Base-by-base conservation (phyloP, 1,140 invertebrate species). In the Ruditapes philippinarum region DNA sequence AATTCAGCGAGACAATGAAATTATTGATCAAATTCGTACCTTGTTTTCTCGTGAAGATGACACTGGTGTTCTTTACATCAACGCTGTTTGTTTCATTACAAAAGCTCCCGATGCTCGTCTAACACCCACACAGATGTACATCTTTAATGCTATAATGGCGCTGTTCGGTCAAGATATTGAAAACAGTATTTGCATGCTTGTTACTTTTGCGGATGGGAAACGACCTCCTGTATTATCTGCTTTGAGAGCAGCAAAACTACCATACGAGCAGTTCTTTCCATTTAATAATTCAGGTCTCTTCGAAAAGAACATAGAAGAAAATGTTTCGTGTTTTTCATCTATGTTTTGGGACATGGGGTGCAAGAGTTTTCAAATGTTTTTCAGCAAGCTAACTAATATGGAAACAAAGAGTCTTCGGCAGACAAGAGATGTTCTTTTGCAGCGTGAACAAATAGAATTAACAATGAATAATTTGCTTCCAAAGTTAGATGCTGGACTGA, bases 121-220 rank as follows among this genome's bases (percentile, higher is more conserved):
- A 31, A 74, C 82, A 25, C 68, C 82, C 36, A 36, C 33, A 14
- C 82, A 85, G 60, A 79, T 49, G 60, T 92, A 92, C 42, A 89
- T 91, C 19, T 90, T 91, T 33, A 31, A 92, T 19, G 49, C 82
- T 22, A 92, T 92, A 14, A 22, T 92, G 42, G 76, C 91, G 2
- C 28, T 92, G 0, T 92, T 92, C 74, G 91, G 91, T 17, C 82
- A 90, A 81, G 91, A 92, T 49, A 92, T 92, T 28, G 87, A 57
- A 49, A 38, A 84, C 12, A 92, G 92, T 28, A 81, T 92, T 28
- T 87, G 82, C 51, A 25, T 88, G 12, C 54, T 92, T 25, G 49
- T 90, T n/a, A 92, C 91, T 22, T 92, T 92, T 62, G 79, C 87
- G 12, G 91, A 92, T 74, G 82, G 82, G 17, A 74, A 54, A 40